Evolutionary conservation across 1,140 invertebrate species (phyloP), one percentile per base, ranked within the genome.

Genomic region (Lordiphosa stackelbergi): DNA sequence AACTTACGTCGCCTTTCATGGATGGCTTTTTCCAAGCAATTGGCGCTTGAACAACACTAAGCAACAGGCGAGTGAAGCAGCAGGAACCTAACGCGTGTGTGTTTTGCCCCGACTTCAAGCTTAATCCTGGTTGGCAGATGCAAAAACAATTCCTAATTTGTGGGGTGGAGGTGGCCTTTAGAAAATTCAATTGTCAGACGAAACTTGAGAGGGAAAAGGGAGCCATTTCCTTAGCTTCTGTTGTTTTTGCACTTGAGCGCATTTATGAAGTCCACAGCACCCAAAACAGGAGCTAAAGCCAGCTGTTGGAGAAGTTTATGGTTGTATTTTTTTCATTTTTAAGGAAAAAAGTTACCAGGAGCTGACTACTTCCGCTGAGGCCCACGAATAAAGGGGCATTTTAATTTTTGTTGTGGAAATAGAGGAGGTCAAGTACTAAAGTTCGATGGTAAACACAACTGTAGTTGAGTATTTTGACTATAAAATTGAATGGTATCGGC

Each of bases 11-110:
- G 22, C 5, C 51, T 58, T 56, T 73, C 47, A 55, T 58, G 40
- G 58, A 8, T 31, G 28, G 28, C 62, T 63, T 66, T 75, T 75
- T 71, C 52, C 66, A 75, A 63, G 58, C 63, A 63, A 75, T 68
- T 71, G 58, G 31, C 28, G 42, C 19, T 42, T 7, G 36, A 63
- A 35, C 11, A 11, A 16, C 8, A 53, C 31, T 46, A 35, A 56
- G 69, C 69, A 73, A 73, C 63, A 70, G 57, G 69, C 40, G 24
- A 49, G 5, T 35, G 19, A 13, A 12, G 45, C 37, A 42, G 45
- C 12, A 40, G 31, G 24, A 42, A 42, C 16, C 8, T 4, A 12
- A 36, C 19, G 28, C 16, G 41, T 54, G 53, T 46, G 53, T 55
- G 43, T 41, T 46, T 45, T n/a, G 40, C 40, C 11, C 24, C 35